Evolutionary conservation across 1,140 invertebrate genomes (phyloP), one percentile per base, ranked within the genome.

Genomic region (Planococcus citri): DNA sequence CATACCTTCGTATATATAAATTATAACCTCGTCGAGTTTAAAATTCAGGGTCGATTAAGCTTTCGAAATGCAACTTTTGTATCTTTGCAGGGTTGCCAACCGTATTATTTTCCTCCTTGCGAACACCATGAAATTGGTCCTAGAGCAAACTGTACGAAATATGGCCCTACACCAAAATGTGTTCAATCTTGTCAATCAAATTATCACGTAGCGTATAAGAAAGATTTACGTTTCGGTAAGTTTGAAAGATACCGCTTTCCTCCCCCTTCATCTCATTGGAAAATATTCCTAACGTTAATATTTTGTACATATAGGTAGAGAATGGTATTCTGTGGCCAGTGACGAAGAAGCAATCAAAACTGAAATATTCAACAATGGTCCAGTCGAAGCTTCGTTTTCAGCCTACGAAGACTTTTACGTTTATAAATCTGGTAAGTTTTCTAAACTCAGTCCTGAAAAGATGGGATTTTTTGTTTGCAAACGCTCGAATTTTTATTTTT

Each of bases 311-410:
- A 51, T n/a, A 85, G 84, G 84, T 29, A 80, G 81, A 61, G 84
- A 82, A 71, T 80, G 87, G 0, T 97, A 94, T 76, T 85, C 86
- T 4, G 77, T 96, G 27, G 74, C 77, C 0, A 80, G 80, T 27
- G 81, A 87, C 72, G 84, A 83, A 10, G 78, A 83, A 4, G 83
- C 91, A 73, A 96, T 97, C 72, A 86, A 87, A 79, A 82, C 83
- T 3, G 94, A 97, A 79, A 87, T 97, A 37, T 86, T 87, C 79
- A 87, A 80, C 20, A 92, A 95, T 79, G 94, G 94, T n/a, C 94
- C 94, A 2, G 90, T 97, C 0, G 93, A 95, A 80, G 92, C 83
- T 0, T 90, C 90, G 38, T 94, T 97, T 75, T 88, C 87, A 0
- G 93, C 97, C 10, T 97, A 92, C 76, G 84, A 84, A 68, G 94